A percentile compares a stretch with the other conserved stretches of the same genome.
Evolutionary conservation across 2,113 vertebrate genomes (phyloP).

Genomic region (Barnardius zonarius): DNA sequence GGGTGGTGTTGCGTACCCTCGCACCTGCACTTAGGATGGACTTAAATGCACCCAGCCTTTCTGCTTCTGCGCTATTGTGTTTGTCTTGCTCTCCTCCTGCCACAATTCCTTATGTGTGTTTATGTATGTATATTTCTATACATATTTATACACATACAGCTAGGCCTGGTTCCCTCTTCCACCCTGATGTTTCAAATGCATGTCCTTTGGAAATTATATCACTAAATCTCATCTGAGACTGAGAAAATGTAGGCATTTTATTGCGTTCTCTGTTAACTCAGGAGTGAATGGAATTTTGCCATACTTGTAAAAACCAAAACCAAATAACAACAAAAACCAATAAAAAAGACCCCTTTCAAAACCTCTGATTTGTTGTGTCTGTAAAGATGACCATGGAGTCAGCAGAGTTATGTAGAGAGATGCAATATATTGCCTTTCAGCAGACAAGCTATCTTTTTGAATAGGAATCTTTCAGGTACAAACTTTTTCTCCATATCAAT

Average conservation of each 20-base stretch:
- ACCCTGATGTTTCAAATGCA: not conserved
- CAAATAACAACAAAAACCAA: not conserved
- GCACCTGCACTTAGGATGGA: not conserved
- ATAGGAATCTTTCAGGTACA: conserved; percentile 6
- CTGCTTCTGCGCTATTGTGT: not conserved
- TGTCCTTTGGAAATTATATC: not conserved
- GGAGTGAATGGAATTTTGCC: not conserved
- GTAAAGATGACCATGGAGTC: not conserved
- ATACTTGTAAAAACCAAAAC: not conserved
- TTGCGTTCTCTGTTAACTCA: conserved; percentile 15
- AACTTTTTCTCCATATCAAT: not conserved
- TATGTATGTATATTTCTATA: not conserved
- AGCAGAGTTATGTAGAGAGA: not conserved
- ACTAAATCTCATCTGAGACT: not conserved
- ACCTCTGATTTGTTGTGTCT: not conserved
- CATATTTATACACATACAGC: not conserved
- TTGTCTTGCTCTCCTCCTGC: not conserved
- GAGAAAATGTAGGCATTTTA: conserved; percentile 1
- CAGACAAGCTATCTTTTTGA: not conserved
- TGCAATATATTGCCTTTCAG: not conserved
- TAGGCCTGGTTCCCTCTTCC: not conserved
- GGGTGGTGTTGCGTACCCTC: not conserved
- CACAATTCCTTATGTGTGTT: not conserved
- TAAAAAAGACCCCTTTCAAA: not conserved
- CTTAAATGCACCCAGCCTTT: not conserved